Base-by-base conservation (phyloP, 2,888 invertebrate species). In the Oligia fasciuncula region DNA sequence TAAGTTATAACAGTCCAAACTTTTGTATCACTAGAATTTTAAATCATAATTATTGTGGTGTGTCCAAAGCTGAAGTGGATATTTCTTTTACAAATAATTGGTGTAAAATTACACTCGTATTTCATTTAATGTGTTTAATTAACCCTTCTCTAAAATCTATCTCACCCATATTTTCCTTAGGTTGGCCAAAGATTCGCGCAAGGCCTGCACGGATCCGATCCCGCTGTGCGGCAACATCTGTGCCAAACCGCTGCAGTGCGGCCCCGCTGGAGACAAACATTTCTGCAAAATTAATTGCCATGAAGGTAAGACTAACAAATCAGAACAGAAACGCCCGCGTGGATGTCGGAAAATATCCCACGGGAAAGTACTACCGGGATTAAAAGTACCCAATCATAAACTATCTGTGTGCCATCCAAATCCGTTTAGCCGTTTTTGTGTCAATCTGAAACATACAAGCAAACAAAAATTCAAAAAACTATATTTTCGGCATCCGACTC, bases 141-240 rank as follows among this genome's bases (percentile, higher is more conserved):
- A 49, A 49, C 29, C 29, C 29, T 29, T 29, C 29, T 29, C 29
- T 29, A 29, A 29, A 29, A 29, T 29, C 51, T 46, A 46, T 46
- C 11, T 11, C 11, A 11, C 11, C 46, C 49, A 49, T 60, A 11
- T 29, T 76, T 49, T 17, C 46, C 49, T 57, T 88, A 96, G 96
- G 83, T 86, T 96, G 46, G 91, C 93, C 9, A 92, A 92, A 63
- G 95, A 97, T 51, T 93, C 94, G 57, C 97, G 99, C 81, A 97
- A 95, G 72, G 97, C 97, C 14, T 99, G 99, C 93, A 96, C 98
- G 11, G 99, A 99, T 94, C 97, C 98, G 0, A 97, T 99, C 86
- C 98, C 99, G 0, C 97, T 98, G 62, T 99, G 99, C 94, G 98
- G 98, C 69, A 97, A 97, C 91, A 95, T 97, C 76, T 98, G 98